A percentile compares a stretch with the other conserved stretches of the same genome.
Conservation (phyloP, 2,797 vertebrate species). For the Balearica regulorum region DNA sequence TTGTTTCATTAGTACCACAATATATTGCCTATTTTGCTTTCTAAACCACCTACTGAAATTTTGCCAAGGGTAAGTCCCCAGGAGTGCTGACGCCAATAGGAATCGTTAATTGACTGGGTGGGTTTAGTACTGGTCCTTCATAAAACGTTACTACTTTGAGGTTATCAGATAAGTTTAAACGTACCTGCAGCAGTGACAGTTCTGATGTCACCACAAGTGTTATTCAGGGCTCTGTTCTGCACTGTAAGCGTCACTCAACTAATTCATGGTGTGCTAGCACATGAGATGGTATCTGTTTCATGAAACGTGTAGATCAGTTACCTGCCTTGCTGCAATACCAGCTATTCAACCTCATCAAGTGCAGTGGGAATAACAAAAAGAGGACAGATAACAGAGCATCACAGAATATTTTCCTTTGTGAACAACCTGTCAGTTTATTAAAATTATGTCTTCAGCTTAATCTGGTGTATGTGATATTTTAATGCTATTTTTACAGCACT, state of each 20-base stretch:
- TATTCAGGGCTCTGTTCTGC: constrained; percentile 8
- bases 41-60: not conserved
- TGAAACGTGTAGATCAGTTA: constrained; percentile 1
- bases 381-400: not conserved
- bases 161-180: not conserved
- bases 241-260: not conserved
- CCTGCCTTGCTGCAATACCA: not conserved
- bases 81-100: not conserved
- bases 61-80: not conserved
- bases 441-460: not conserved
- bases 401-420: not conserved
- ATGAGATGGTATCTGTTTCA: not conserved
- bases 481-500: not conserved
- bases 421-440: not conserved
- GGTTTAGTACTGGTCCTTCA: not conserved
- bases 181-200: not conserved
- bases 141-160: not conserved
- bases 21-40: not conserved
- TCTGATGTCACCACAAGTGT: not conserved
- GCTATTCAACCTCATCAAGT: not conserved
- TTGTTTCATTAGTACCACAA: not conserved
- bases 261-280: not conserved
- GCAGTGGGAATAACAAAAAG: not conserved
- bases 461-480: not conserved
- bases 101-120: not conserved